phyloP scores from a whole-genome alignment of 2,113 vertebrate species.

The Anguilla rostrata region DNA sequence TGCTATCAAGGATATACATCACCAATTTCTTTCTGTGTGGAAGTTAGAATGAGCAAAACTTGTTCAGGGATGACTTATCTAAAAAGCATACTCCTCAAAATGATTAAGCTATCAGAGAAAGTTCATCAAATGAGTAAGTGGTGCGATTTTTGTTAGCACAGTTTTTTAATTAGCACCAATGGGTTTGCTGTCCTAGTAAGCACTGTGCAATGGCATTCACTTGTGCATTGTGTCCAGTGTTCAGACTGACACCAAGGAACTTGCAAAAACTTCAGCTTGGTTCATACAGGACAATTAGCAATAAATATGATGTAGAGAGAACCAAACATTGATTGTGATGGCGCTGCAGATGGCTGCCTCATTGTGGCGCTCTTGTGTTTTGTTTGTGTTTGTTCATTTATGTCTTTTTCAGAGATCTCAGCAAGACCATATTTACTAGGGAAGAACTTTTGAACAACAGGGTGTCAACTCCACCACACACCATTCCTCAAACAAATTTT shows the following conservation, averaged over 20 bases:
- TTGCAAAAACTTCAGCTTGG: not conserved
- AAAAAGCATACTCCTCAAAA: not conserved
- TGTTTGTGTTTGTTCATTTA: too few relatives aligned
- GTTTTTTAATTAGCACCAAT: not conserved
- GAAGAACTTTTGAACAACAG: too few relatives aligned
- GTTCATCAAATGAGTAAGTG: not conserved
- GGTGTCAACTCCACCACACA: too few relatives aligned
- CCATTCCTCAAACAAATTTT: too few relatives aligned
- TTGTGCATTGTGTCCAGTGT: not conserved
- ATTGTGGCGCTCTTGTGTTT: not conserved
- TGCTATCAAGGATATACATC: too few relatives aligned
- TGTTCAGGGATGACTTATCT: not conserved
- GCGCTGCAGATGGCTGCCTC: not conserved
- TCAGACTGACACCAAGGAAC: not conserved
- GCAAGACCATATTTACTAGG: too few relatives aligned
- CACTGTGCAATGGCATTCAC: not conserved
- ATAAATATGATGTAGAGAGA: not conserved
- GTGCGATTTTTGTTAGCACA: not conserved
- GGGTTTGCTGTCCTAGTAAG: not conserved
- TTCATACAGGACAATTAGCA: not conserved
- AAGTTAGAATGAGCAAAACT: not conserved
- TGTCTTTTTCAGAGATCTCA: too few relatives aligned
- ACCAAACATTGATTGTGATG: not conserved
- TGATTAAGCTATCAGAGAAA: not conserved
- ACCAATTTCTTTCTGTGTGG: too few relatives aligned